Evolutionary conservation across 2,888 invertebrate genomes (phyloP).

Genomic region (Xiphydria camelus): DNA sequence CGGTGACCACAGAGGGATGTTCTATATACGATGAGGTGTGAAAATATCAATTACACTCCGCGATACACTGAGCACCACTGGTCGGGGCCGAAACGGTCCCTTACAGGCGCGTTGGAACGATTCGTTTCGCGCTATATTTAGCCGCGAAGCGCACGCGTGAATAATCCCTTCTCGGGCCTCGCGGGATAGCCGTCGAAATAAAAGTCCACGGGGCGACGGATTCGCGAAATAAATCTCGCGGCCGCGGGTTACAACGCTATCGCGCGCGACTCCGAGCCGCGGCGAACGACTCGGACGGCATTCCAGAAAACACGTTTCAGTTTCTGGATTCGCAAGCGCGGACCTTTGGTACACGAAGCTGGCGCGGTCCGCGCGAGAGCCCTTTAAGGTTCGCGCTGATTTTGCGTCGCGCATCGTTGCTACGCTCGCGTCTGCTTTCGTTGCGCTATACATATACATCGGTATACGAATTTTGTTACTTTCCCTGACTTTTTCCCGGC

Average conservation of each 20-base stretch:
- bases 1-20: too few relatives aligned
- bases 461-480: too few relatives aligned
- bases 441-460: too few relatives aligned
- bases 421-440: too few relatives aligned
- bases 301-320: conserved; percentile 49
- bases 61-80: neutral
- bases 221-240: conserved; percentile 23
- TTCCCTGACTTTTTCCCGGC: too few relatives aligned
- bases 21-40: too few relatives aligned
- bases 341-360: conserved; percentile 5
- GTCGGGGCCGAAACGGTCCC: neutral
- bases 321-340: conserved; percentile 27
- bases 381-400: too few relatives aligned
- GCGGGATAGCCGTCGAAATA: conserved; percentile 1
- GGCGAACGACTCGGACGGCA: conserved; percentile 33
- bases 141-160: conserved; percentile 14
- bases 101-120: neutral
- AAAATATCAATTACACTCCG: too few relatives aligned
- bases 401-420: too few relatives aligned
- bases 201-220: conserved; percentile 10
- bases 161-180: neutral
- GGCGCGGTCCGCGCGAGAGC: too few relatives aligned
- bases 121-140: conserved; percentile 26
- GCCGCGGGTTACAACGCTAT: neutral
- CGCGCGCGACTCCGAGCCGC: neutral